Evolutionary conservation across 2,888 invertebrate species (phyloP).

Genomic region (Lamproptera curius): DNA sequence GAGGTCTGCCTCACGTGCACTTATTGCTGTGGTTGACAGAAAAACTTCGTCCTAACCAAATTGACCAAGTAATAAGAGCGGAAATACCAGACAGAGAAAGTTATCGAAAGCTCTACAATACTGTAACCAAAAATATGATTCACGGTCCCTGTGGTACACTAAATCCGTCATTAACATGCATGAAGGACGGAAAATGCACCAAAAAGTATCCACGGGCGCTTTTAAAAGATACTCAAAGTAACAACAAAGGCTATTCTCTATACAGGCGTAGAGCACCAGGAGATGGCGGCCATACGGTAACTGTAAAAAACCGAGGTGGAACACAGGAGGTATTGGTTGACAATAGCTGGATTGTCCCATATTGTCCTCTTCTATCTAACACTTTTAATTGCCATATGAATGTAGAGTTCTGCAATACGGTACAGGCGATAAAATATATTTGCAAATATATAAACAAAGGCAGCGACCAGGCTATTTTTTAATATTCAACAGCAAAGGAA

Average conservation of each 20-base stretch:
- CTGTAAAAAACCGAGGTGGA: slow-evolving; percentile 21
- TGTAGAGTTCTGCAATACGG: no score
- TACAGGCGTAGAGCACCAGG: not conserved
- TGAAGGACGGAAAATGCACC: slow-evolving; percentile 23
- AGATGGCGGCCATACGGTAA: slow-evolving; percentile 28
- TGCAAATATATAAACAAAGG: no score
- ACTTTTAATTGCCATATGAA: slow-evolving; percentile 25
- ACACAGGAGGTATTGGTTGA: no score
- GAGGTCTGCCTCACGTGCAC: no score
- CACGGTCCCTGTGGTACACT: slow-evolving; percentile 25
- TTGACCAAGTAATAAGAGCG: not conserved
- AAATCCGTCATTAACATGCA: slow-evolving; percentile 29
- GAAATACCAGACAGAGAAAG: not conserved
- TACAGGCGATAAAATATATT: no score
- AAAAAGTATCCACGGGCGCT: slow-evolving; percentile 26
- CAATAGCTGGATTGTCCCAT: no score
- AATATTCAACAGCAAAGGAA: slow-evolving; percentile 19
- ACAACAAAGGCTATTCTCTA: slow-evolving; percentile 19
- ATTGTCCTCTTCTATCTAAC: slow-evolving; percentile 10
- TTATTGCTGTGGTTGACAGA: no score
- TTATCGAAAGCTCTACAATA: no score
- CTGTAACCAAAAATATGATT: no score
- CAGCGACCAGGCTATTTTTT: no score
- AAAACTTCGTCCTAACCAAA: slow-evolving; percentile 5
- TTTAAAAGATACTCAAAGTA: slow-evolving; percentile 29